A percentile compares a stretch with the other conserved stretches of the same genome.
phyloP scores from a whole-genome alignment of 2,113 vertebrate genomes.

The Thalassarche chlororhynchos region DNA sequence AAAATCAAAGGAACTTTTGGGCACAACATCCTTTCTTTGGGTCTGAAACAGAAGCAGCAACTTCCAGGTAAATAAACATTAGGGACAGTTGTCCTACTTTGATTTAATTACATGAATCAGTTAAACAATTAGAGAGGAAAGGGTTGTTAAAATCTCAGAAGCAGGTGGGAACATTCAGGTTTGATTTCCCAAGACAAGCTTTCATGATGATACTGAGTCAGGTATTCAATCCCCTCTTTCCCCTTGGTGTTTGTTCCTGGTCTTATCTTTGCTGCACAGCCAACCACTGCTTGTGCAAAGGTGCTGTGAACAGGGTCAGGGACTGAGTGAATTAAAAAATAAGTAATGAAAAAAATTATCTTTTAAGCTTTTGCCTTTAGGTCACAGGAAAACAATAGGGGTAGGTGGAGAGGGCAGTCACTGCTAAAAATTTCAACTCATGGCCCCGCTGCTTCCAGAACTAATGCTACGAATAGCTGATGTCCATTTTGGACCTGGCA shows the following conservation, averaged over 20 bases:
- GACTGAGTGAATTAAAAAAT: not conserved
- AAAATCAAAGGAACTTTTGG: not conserved
- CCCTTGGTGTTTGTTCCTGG: not conserved
- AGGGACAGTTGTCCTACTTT: not conserved
- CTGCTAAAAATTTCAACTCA: not conserved
- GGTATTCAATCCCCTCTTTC: not conserved
- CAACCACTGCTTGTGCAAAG: not conserved
- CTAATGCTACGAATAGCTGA: not conserved
- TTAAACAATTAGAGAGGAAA: constrained; percentile 1
- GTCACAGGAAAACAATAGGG: not conserved
- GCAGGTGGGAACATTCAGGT: not conserved
- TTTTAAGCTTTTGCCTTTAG: not conserved
- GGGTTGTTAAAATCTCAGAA: constrained; percentile 5
- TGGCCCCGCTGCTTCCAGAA: not conserved
- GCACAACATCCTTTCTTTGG: not conserved
- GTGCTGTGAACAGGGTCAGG: not conserved
- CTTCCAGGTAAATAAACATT: not conserved
- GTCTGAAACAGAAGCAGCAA: not conserved
- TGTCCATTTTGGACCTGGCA: not conserved
- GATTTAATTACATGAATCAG: not conserved
- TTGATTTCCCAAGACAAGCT: constrained; percentile 35
- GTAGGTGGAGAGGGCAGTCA: not conserved
- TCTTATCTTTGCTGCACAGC: not conserved
- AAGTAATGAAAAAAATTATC: not conserved
- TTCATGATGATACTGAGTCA: not conserved